A percentile compares a stretch with the other conserved stretches of the same genome.
These are phyloP conservation scores for Pavo muticus DNA, from an alignment of 2,113 vertebrate species.

Conservation along the genomic window DNA sequence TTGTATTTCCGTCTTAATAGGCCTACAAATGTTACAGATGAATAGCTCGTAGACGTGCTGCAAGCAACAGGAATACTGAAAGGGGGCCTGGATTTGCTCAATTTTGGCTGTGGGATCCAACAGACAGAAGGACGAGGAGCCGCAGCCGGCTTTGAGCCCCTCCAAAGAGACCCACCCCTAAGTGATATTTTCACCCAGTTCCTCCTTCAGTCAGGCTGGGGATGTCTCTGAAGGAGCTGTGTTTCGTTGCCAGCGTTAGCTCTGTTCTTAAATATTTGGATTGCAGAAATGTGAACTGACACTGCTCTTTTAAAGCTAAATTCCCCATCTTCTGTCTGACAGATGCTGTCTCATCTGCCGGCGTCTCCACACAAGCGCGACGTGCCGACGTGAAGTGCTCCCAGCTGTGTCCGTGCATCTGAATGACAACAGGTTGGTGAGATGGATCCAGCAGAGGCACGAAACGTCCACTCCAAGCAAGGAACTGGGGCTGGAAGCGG, in stretches of 20 bases:
- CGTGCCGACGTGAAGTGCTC: not conserved
- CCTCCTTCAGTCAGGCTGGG: not conserved
- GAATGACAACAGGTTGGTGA: too few relatives aligned
- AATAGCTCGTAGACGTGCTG: conserved; percentile 7
- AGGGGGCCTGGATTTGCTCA: not conserved
- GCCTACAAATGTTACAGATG: conserved; percentile 70
- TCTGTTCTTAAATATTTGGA: not conserved
- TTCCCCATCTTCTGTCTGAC: not conserved
- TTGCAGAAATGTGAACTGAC: not conserved
- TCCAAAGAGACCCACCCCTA: not conserved
- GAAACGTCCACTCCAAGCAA: fast-evolving
- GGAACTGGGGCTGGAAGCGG: not conserved
- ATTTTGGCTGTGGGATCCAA: not conserved
- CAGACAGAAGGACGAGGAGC: not conserved
- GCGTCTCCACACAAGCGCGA: fast-evolving
- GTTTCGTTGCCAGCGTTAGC: fast-evolving
- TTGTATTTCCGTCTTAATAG: conserved; percentile 77
- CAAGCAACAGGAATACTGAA: conserved; percentile 21
- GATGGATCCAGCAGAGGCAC: not conserved
- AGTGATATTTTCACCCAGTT: fast-evolving
- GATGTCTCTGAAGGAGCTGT: not conserved
- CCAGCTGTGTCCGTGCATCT: not conserved
- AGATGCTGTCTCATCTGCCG: not conserved
- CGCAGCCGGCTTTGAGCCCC: not conserved
- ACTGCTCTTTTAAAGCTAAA: fast-evolving